phyloP scores from a whole-genome alignment of 2,888 invertebrate genomes.

The Geophilus truncorum region DNA sequence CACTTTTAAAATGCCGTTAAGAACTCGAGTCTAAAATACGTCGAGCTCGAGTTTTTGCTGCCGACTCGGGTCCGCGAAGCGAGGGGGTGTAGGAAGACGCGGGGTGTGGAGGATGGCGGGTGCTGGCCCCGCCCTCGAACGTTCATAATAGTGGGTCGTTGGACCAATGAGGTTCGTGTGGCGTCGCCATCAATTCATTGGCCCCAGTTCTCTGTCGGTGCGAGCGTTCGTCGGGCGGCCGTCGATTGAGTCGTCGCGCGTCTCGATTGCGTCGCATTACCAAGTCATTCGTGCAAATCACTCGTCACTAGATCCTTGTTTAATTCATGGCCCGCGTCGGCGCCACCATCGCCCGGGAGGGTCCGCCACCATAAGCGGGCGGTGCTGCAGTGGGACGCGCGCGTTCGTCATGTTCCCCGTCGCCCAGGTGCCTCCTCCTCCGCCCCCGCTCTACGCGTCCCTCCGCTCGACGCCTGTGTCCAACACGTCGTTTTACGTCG shows the following conservation, averaged over 20 bases:
- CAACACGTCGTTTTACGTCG: constrained; percentile 40
- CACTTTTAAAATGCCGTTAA: neutral
- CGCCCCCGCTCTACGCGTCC: constrained; percentile 8
- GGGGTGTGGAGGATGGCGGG: neutral
- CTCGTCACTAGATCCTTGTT: neutral
- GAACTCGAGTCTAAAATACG: neutral
- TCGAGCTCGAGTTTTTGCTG: neutral
- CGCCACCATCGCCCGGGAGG: neutral
- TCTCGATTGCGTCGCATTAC: constrained; percentile 10
- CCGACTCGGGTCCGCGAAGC: neutral
- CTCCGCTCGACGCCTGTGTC: neutral
- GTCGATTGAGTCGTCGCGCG: constrained; percentile 10
- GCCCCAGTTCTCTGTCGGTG: neutral
- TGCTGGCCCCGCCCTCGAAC: neutral
- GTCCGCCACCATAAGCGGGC: constrained; percentile 8
- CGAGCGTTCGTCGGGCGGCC: neutral
- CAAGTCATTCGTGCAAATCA: constrained; percentile 4
- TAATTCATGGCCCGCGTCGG: neutral
- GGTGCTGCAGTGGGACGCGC: neutral
- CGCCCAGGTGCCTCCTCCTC: neutral
- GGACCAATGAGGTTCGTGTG: constrained; percentile 10
- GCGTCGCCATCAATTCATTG: constrained; percentile 10
- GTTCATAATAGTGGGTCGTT: constrained; percentile 10
- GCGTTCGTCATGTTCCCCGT: constrained; percentile 28
- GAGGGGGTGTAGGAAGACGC: neutral